Percentiles rank a stretch among this genome's conserved stretches.
Evolutionary conservation across 2,113 vertebrate genomes (phyloP).

Genomic region (Microtus richardsoni): DNA sequence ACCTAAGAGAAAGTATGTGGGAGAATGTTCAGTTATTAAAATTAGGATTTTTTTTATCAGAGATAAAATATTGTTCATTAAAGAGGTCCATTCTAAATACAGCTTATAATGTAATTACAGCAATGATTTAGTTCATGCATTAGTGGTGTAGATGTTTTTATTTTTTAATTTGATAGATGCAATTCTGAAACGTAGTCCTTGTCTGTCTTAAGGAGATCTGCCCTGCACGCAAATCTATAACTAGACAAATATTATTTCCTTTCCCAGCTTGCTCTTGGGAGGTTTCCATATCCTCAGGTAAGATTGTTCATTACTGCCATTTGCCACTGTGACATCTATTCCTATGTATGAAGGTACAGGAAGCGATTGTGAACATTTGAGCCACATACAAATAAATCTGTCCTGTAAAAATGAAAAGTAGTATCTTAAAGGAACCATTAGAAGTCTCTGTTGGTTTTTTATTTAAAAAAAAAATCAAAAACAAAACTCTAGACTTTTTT

Average conservation of each 20-base stretch:
- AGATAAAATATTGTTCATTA: conserved; percentile 17
- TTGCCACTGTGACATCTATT: conserved; percentile 90
- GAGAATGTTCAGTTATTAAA: conserved; percentile 21
- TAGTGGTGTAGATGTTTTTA: neutral
- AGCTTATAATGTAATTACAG: conserved; percentile 70
- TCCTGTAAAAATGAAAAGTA: conserved; percentile 90
- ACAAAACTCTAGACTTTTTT: conserved; percentile 66
- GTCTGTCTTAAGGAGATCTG: conserved; percentile 86
- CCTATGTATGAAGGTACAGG: conserved; percentile 91
- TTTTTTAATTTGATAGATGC: conserved; percentile 55
- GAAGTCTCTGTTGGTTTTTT: conserved; percentile 85
- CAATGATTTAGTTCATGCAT: conserved; percentile 58
- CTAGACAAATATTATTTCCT: conserved; percentile 91
- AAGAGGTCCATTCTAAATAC: conserved; percentile 83
- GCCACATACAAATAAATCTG: conserved; percentile 89
- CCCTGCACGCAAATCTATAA: conserved; percentile 90
- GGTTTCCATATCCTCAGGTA: conserved; percentile 99
- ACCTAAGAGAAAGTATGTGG: conserved; percentile 50
- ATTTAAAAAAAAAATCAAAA: conserved; percentile 35
- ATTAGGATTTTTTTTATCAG: conserved; percentile 28
- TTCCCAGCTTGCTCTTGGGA: conserved; percentile 96
- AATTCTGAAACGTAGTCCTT: conserved; percentile 81
- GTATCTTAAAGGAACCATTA: conserved; percentile 85
- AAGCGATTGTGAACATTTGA: conserved; percentile 87
- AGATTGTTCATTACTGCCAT: conserved; percentile 89